These are phyloP conservation scores for Chelonia mydas DNA, from an alignment of 2,797 vertebrate species.

Conservation along the genomic window DNA sequence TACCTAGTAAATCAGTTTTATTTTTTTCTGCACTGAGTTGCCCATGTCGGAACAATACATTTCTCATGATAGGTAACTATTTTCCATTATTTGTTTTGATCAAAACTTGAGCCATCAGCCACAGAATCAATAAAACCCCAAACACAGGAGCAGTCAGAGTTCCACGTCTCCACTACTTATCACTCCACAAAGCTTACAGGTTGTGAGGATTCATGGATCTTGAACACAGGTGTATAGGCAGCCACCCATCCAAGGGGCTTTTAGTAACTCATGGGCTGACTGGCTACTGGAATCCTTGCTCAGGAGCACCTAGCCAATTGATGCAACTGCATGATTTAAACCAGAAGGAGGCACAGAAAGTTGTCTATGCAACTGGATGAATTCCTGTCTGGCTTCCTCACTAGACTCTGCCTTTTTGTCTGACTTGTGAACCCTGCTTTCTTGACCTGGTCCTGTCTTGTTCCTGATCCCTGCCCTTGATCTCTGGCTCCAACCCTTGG, in stretches of 20 bases:
- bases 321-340: background rate
- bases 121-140: background rate
- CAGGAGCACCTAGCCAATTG: background rate
- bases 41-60: background rate
- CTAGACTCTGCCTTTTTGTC: background rate
- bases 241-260: background rate
- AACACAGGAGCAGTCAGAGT: background rate
- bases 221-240: background rate
- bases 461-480: background rate
- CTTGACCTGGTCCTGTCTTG: background rate
- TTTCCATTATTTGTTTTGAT: background rate
- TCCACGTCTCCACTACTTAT: background rate
- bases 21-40: background rate
- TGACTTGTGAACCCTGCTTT: background rate
- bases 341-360: background rate
- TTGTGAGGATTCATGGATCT: background rate
- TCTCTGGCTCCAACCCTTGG: background rate
- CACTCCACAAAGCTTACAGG: background rate
- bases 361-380: background rate
- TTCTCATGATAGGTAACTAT: background rate
- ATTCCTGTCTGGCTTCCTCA: background rate
- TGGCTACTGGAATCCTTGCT: background rate
- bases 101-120: background rate
- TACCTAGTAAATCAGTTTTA: background rate
- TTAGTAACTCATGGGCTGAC: background rate